These are phyloP conservation scores for Callipepla californica DNA, from an alignment of 2,113 vertebrate genomes.

Conservation along the genomic window DNA sequence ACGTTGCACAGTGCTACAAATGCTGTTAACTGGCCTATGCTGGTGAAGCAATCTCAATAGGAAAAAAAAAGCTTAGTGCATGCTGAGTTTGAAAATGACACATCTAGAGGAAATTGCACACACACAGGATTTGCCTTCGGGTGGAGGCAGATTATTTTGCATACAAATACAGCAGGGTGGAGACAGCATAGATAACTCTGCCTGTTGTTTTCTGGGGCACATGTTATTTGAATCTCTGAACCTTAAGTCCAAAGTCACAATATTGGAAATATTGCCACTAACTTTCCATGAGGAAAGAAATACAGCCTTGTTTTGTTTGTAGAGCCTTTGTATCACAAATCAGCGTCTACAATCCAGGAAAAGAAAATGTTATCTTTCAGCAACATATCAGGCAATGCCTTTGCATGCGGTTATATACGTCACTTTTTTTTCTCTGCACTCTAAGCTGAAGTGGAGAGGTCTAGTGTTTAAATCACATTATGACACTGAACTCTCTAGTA, in stretches of 20 bases:
- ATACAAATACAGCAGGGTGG: not conserved
- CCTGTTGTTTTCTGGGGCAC: not conserved
- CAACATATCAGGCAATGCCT: not conserved
- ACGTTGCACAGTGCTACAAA: not conserved
- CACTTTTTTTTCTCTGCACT: not conserved
- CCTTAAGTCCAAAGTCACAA: not conserved
- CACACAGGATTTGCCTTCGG: not conserved
- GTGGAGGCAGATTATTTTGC: constrained; percentile 12
- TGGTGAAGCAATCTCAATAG: not conserved
- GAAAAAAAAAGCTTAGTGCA: not conserved
- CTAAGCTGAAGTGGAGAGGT: not conserved
- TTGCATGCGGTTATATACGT: not conserved
- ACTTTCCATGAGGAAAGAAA: constrained; percentile 34
- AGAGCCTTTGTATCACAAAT: constrained; percentile 21
- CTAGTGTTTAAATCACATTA: constrained; percentile 38
- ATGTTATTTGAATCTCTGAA: not conserved
- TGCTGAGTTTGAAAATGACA: not conserved
- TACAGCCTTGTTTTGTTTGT: not conserved
- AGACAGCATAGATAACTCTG: not conserved
- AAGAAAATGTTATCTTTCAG: not conserved
- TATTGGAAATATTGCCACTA: not conserved
- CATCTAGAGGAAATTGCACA: not conserved
- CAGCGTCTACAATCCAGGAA: not conserved
- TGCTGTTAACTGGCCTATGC: not conserved
- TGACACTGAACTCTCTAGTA: not conserved